Base-by-base conservation (phyloP, 2,888 invertebrate species). In the Eupithecia insigniata region DNA sequence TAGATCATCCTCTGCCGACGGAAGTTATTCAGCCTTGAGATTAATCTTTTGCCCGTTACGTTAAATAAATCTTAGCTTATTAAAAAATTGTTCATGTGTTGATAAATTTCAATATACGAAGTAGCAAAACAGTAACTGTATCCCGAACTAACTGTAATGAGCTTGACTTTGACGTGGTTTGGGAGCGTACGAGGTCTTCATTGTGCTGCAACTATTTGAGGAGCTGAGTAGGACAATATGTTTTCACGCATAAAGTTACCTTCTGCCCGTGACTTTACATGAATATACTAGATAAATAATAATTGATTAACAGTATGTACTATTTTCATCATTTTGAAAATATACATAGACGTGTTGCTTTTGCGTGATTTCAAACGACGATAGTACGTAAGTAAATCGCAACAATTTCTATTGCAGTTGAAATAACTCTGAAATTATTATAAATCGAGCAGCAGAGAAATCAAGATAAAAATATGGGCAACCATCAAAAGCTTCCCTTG, bases 131-230 rank as follows among this genome's bases (percentile, higher is more conserved):
- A 22, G 26, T 6, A 14, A 6, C 14, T 14, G 36, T 34, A 12
- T 67, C 64, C 58, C 30, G 62, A 30, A 32, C 67, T 73, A 68
- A 51, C 39, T n/a, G 61, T 73, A 73, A 73, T 71, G 68, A 73
- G 73, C 51, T 73, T 22, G 65, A 73, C 70, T 71, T 68, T 74
- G 68, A 71, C 68, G 70, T n/a, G 70, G 66, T 39, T 30, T 67
- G 36, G 68, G 46, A 46, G 30, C 39, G 70, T 68, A 70, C 68
- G 73, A 68, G 60, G 51, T 67, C 73, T 70, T 66, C 68, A 66
- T 70, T 70, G 39, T 70, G 73, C 22, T 70, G 73, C 34, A 22
- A 64, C 36, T 64, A 39, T 64, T 66, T 67, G 55, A 46, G 28
- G 51, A 36, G 68, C 65, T 66, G 62, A 61, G 61, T 66, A 62